These are phyloP conservation scores for Stenchaetothrips biformis DNA, from an alignment of 2,888 invertebrate genomes.

Conservation along the genomic window DNA sequence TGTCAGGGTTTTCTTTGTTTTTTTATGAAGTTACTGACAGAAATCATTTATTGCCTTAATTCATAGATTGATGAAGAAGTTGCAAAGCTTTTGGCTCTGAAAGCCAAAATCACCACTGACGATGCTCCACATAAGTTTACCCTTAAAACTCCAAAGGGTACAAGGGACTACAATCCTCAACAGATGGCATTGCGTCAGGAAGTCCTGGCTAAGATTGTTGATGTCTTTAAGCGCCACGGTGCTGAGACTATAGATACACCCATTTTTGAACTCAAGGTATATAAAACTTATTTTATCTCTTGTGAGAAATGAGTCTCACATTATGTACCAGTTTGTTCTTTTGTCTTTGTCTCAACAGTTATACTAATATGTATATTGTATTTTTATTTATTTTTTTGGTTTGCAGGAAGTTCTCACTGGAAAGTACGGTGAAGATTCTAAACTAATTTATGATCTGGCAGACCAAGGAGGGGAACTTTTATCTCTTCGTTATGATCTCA, in stretches of 20 bases:
- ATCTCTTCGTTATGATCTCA: conserved; percentile 93
- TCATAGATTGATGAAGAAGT: conserved; percentile 81
- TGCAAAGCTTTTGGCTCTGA: conserved; percentile 71
- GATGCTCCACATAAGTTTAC: conserved; percentile 67
- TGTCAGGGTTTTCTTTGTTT: conserved; percentile 6
- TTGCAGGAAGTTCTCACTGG: conserved; percentile 90
- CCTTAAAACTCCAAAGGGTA: conserved; percentile 89
- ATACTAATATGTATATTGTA: neutral
- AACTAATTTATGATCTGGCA: conserved; percentile 95
- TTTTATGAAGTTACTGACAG: neutral
- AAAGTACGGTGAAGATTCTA: conserved; percentile 99
- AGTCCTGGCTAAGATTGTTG: conserved; percentile 78
- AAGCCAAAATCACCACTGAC: conserved; percentile 59
- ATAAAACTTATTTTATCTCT: neutral
- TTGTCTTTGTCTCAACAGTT: neutral
- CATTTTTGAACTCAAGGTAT: conserved; percentile 91
- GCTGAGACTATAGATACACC: conserved; percentile 98
- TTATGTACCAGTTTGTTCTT: neutral
- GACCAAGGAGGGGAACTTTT: conserved; percentile 98
- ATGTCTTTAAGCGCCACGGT: conserved; percentile 92
- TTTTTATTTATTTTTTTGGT: conserved; percentile 37
- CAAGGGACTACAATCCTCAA: conserved; percentile 88
- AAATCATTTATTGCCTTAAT: conserved; percentile 33
- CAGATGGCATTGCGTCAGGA: conserved; percentile 89
- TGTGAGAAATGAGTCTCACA: neutral